A percentile compares a stretch with the other conserved stretches of the same genome.
Conservation (phyloP, 2,113 vertebrate species). For the Fulmarus glacialis region DNA sequence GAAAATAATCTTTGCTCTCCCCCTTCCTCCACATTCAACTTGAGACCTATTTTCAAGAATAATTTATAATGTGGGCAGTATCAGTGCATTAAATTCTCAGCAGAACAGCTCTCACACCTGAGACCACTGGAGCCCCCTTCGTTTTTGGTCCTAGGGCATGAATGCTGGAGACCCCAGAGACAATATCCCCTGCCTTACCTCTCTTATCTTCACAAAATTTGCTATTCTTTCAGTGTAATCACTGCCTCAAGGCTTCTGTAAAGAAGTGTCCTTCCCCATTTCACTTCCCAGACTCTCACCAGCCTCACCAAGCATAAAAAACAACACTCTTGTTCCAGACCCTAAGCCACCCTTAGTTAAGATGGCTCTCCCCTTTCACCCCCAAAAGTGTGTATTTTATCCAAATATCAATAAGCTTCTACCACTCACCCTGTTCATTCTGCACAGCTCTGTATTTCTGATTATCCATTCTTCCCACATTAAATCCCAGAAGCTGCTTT, state of each 20-base stretch:
- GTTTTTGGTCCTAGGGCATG: neutral
- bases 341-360: fast-evolving
- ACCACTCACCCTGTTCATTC: neutral
- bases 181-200: neutral
- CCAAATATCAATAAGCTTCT: neutral
- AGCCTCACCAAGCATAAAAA: neutral
- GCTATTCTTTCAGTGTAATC: fast-evolving
- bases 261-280: fast-evolving
- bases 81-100: neutral
- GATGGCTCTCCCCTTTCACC: neutral
- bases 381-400: fast-evolving
- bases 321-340: fast-evolving
- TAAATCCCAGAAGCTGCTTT: neutral
- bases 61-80: neutral
- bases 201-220: no score
- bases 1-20: neutral
- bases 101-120: neutral
- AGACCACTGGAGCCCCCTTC: fast-evolving
- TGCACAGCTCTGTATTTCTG: fast-evolving
- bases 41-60: neutral
- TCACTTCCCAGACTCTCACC: neutral
- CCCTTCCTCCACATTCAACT: neutral
- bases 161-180: neutral
- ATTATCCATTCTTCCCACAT: neutral
- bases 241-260: neutral